These are phyloP conservation scores for Urosaurus nigricauda DNA, from an alignment of 2,797 vertebrate species.

Conservation along the genomic window DNA sequence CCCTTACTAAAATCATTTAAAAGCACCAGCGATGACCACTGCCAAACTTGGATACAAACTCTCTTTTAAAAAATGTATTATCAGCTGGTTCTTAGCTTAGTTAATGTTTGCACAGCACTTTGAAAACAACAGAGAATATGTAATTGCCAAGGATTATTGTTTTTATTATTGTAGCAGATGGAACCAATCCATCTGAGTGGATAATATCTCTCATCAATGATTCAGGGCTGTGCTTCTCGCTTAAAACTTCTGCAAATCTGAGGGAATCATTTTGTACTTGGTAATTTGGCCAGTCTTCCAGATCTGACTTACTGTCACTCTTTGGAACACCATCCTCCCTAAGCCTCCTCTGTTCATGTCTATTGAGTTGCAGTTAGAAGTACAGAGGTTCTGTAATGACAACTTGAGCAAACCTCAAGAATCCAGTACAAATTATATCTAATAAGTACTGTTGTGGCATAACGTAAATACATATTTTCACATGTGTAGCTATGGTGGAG, in stretches of 20 bases:
- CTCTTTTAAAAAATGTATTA: constrained; percentile 63
- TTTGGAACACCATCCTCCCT: neutral
- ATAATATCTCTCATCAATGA: constrained; percentile 84
- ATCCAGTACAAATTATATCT: neutral
- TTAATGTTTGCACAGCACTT: constrained; percentile 72
- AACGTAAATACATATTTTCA: neutral
- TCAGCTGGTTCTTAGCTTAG: constrained; percentile 72
- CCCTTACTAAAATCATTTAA: constrained; percentile 65
- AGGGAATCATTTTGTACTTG: constrained; percentile 75
- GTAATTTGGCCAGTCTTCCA: constrained; percentile 64
- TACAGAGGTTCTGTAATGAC: constrained; percentile 9
- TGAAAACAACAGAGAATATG: constrained; percentile 74
- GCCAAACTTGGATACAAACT: constrained; percentile 65
- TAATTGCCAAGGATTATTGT: constrained; percentile 76
- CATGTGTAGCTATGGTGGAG: neutral
- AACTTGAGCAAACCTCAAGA: neutral
- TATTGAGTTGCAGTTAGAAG: constrained; percentile 23
- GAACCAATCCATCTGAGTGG: constrained; percentile 80
- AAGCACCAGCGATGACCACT: constrained; percentile 39
- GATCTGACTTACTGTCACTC: constrained; percentile 53
- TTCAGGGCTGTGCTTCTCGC: constrained; percentile 81
- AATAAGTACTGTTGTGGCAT: neutral
- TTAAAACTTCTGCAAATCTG: constrained; percentile 79
- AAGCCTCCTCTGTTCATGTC: neutral
- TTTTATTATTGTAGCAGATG: constrained; percentile 80